Conservation (phyloP, 2,113 vertebrate species). For the Serilophus lunatus region DNA sequence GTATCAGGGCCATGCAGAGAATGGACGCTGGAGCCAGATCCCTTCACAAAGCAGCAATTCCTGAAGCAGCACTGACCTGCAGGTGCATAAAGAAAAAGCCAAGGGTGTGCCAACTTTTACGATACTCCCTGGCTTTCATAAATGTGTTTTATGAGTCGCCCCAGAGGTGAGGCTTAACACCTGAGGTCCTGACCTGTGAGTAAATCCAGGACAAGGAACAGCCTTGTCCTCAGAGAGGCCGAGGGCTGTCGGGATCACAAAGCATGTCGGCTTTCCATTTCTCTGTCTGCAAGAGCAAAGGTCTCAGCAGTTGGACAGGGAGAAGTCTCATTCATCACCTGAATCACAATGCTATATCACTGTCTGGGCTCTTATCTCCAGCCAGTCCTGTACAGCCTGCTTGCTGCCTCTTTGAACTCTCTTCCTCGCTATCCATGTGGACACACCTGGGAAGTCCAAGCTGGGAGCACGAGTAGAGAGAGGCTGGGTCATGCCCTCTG, state of each 20-base stretch:
- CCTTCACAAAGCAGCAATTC: not conserved
- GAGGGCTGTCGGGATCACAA: accelerated
- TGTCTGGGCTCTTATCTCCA: not conserved
- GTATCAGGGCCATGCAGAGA: not conserved
- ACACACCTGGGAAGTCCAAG: not conserved
- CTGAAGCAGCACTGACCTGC: not conserved
- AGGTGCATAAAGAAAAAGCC: not conserved
- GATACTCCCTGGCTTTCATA: not conserved
- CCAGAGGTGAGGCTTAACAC: not conserved
- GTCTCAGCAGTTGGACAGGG: not conserved
- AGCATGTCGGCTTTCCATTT: not conserved
- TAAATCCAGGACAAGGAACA: not conserved
- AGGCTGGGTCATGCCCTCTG: accelerated
- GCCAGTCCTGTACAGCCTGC: not conserved
- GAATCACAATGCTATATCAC: not conserved
- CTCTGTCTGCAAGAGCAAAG: not conserved
- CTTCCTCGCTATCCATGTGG: not conserved
- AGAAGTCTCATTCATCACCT: not conserved
- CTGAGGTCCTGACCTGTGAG: not conserved
- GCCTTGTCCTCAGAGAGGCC: not conserved
- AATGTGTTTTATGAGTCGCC: not conserved
- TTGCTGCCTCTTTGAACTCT: not conserved
- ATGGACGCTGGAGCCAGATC: not conserved
- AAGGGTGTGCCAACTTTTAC: slow-evolving; percentile 12
- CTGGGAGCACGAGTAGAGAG: not conserved